Conservation (phyloP, 2,113 vertebrate genomes). For the Paratilapia polleni region DNA sequence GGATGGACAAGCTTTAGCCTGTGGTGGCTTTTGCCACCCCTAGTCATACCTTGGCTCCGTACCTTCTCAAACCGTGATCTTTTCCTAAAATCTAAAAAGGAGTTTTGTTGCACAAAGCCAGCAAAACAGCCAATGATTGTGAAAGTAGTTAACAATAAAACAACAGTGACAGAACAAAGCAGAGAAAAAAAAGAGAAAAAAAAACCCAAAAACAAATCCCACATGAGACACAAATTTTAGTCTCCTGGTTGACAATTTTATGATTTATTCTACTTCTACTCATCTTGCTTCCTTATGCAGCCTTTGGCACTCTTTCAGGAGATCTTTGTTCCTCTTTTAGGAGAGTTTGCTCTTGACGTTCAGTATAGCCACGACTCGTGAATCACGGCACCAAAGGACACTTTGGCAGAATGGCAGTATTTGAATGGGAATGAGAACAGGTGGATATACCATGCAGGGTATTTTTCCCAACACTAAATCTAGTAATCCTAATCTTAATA, state of each 20-base stretch:
- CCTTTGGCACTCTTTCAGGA: not conserved
- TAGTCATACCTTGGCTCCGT: not conserved
- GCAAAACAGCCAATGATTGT: not conserved
- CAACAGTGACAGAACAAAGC: not conserved
- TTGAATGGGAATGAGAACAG: not conserved
- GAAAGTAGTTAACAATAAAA: not conserved
- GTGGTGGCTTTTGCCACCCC: not conserved
- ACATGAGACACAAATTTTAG: not conserved
- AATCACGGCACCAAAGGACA: not conserved
- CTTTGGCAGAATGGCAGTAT: not conserved
- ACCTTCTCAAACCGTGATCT: not conserved
- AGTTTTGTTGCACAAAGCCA: not conserved
- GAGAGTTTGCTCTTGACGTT: not conserved
- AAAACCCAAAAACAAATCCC: not conserved
- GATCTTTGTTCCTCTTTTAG: slow-evolving; percentile 2
- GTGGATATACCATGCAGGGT: too few relatives aligned
- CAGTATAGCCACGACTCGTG: not conserved
- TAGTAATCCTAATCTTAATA: slow-evolving; percentile 37
- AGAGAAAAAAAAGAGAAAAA: not conserved
- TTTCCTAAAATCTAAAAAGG: not conserved
- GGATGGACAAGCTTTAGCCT: not conserved
- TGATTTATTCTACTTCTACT: slow-evolving; percentile 7
- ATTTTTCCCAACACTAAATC: not conserved
- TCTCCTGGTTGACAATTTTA: not conserved
- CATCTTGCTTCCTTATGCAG: not conserved